phyloP scores from a whole-genome alignment of 1,140 invertebrate genomes.

The Temnothorax nylanderi region DNA sequence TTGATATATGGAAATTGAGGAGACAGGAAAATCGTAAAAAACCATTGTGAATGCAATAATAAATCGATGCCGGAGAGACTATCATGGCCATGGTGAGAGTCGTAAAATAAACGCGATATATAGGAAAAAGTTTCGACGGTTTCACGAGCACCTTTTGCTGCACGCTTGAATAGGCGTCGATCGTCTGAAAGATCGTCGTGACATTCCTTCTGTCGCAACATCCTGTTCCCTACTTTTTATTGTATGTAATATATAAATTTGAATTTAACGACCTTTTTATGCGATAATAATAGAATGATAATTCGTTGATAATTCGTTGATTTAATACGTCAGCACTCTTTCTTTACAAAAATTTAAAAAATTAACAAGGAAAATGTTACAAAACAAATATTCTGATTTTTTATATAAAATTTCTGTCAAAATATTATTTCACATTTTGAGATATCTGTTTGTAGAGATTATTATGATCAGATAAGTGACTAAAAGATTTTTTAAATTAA shows the following conservation, averaged over 20 bases:
- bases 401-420: not conserved
- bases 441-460: not conserved
- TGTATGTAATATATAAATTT: not conserved
- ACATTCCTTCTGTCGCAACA: constrained; percentile 2
- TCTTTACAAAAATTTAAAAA: not conserved
- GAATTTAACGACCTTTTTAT: constrained; percentile 30
- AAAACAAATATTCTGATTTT: not conserved
- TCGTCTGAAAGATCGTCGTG: constrained; percentile 16
- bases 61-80: constrained; percentile 30
- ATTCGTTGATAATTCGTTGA: not conserved
- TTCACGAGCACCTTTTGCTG: constrained; percentile 13
- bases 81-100: not conserved
- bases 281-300: not conserved
- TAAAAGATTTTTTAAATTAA: not conserved
- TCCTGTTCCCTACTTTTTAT: constrained; percentile 4
- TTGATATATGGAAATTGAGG: not conserved
- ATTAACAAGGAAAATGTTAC: not conserved
- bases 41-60: constrained; percentile 26
- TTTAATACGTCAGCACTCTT: not conserved
- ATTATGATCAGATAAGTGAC: not conserved
- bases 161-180: not conserved
- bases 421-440: not conserved
- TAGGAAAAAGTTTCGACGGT: constrained; percentile 27
- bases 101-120: constrained; percentile 33
- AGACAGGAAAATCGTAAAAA: not conserved